Percentiles rank a stretch among this genome's conserved stretches.
Evolutionary conservation across 2,797 vertebrate genomes (phyloP).

Genomic region (Lates japonicus): DNA sequence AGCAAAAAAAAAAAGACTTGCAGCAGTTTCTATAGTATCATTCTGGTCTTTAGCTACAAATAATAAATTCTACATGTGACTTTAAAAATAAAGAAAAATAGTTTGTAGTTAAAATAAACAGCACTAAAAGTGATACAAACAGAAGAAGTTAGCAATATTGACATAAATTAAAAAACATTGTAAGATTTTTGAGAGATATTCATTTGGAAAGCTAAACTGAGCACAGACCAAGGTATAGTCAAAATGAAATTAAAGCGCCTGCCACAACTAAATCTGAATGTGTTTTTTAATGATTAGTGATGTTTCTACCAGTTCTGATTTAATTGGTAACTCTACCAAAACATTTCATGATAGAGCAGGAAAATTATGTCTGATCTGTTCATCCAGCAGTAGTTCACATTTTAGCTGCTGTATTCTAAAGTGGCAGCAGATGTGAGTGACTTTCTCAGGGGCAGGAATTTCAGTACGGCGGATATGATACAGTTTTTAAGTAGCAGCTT

Average conservation of each 20-base stretch:
- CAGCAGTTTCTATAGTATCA: not conserved
- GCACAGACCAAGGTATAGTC: not conserved
- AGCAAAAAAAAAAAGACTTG: conserved; percentile 1
- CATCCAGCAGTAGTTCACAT: conserved; percentile 19
- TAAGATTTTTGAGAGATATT: not conserved
- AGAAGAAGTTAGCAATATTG: not conserved
- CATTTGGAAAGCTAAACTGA: not conserved
- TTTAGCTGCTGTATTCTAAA: conserved; percentile 37
- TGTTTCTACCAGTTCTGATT: conserved; percentile 16
- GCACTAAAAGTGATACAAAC: not conserved
- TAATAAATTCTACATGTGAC: conserved; percentile 11
- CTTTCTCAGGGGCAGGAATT: conserved; percentile 21
- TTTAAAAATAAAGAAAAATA: not conserved
- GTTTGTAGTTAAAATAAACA: not conserved
- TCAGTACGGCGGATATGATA: conserved; percentile 26
- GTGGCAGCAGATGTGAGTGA: conserved; percentile 49
- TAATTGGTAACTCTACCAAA: not conserved
- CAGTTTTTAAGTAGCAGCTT: conserved; percentile 23
- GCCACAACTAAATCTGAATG: not conserved
- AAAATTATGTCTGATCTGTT: conserved; percentile 15
- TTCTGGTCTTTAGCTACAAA: not conserved
- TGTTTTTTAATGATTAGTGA: conserved; percentile 15
- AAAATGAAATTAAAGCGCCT: not conserved
- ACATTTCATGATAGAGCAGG: conserved; percentile 13
- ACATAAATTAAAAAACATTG: not conserved